Evolutionary conservation across 2,113 vertebrate species (phyloP), one percentile per base, ranked within the genome.

Genomic region (Edolisoma coerulescens): DNA sequence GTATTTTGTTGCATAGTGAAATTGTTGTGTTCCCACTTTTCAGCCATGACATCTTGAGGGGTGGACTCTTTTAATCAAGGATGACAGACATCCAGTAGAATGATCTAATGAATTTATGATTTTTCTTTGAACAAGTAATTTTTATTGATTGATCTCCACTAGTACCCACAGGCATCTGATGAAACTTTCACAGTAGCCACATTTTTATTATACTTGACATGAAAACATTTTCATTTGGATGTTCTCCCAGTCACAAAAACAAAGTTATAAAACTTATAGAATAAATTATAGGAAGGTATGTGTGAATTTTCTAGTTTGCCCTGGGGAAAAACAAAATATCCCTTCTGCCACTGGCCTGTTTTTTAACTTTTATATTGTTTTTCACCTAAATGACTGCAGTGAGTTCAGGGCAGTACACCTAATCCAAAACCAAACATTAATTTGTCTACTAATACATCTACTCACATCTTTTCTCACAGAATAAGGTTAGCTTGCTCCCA

Each of bases 361-460:
- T 85, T 90, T 54, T 23, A 64, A 79, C 54, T 95, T 84, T 65
- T 76, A n/a, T 85, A 61, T 35, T 76, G 41, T 89, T 92, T 95
- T 81, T 49, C 35, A 65, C 42, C 19, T 83, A 73, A 93, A 91
- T 61, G 63, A 70, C 32, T 87, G 64, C 92, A 77, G 67, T 80
- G 41, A 89, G 50, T 88, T 93, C 82, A 85, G 27, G 17, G 50
- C 47, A 85, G 93, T 88, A 93, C 93, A 91, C 71, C 35, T 93
- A 96, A 95, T 96, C 84, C 84, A 86, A 95, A 95, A 20, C 33
- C 75, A 85, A 93, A 95, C 13, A 74, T 84, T 52, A 59, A 80
- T 92, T 96, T 96, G 85, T 84, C 90, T 94, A 52, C 83, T 93
- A 96, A 94, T 95, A 80, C 52, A 68, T 86, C 79, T 84, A 78